Evolutionary conservation across 2,113 vertebrate genomes (phyloP).

Genomic region (Odobenus rosmarus): DNA sequence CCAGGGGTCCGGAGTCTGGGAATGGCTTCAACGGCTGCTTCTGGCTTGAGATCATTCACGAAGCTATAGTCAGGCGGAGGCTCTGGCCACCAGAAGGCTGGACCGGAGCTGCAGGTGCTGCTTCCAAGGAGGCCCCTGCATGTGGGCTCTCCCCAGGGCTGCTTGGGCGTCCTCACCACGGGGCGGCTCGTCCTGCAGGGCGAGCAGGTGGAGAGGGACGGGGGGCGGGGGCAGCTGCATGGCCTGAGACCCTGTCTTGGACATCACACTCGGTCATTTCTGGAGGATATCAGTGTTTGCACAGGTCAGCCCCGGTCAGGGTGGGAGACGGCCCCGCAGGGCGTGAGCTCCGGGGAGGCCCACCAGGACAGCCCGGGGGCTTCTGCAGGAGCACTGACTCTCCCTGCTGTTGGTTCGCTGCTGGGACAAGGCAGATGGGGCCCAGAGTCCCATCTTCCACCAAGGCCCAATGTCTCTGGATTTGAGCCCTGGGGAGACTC

Average conservation of each 20-base stretch:
- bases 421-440: not conserved
- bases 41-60: not conserved
- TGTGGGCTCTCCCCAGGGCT: not conserved
- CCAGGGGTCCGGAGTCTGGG: not conserved
- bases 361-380: accelerated
- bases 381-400: not conserved
- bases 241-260: not conserved
- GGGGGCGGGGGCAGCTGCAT: no score
- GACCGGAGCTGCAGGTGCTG: not conserved
- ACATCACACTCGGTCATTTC: not conserved
- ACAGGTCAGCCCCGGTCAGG: not conserved
- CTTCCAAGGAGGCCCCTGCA: not conserved
- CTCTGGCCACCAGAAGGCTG: not conserved
- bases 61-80: not conserved
- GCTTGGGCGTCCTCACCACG: not conserved
- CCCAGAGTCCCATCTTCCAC: not conserved
- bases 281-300: not conserved
- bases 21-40: not conserved
- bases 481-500: not conserved
- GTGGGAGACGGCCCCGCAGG: not conserved
- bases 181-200: not conserved
- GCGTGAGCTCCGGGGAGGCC: not conserved
- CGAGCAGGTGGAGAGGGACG: no score
- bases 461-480: not conserved
- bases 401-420: not conserved